These are phyloP conservation scores for Pimpla rufipes DNA, from an alignment of 2,888 invertebrate species.

Conservation along the genomic window DNA sequence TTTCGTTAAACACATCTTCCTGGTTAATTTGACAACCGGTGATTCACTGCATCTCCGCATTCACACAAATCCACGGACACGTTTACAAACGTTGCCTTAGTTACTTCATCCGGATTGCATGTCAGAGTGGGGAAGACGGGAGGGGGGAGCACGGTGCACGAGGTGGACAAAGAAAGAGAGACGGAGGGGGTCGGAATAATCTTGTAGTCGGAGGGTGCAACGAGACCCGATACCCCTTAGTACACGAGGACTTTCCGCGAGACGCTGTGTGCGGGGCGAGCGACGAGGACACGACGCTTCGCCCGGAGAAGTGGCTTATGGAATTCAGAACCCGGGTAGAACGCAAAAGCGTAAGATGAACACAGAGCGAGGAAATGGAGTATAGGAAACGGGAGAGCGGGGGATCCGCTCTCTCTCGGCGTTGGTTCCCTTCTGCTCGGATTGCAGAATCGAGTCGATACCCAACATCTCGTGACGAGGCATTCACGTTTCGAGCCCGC, in stretches of 20 bases:
- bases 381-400: constrained; percentile 59
- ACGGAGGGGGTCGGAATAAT: constrained; percentile 56
- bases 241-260: constrained; percentile 45
- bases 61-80: background rate
- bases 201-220: constrained; percentile 52
- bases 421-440: constrained; percentile 56
- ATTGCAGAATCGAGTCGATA: constrained; percentile 69
- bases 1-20: too few relatives aligned
- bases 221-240: constrained; percentile 38
- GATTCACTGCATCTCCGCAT: constrained; percentile 14
- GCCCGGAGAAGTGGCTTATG: constrained; percentile 67
- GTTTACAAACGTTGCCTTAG: constrained; percentile 20
- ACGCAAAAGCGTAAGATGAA: constrained; percentile 54
- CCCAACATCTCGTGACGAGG: constrained; percentile 73
- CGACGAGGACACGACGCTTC: constrained; percentile 42
- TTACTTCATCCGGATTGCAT: constrained; percentile 9
- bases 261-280: constrained; percentile 1
- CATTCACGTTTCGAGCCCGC: constrained; percentile 71
- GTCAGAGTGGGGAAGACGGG: background rate
- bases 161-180: constrained; percentile 9
- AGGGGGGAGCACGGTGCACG: background rate
- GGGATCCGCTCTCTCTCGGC: background rate
- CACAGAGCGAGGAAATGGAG: constrained; percentile 62
- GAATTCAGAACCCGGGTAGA: constrained; percentile 58
- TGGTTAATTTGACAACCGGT: background rate